Percentiles rank a stretch among this genome's conserved stretches.
phyloP scores from a whole-genome alignment of 2,797 vertebrate species.

The Danio kyathit region DNA sequence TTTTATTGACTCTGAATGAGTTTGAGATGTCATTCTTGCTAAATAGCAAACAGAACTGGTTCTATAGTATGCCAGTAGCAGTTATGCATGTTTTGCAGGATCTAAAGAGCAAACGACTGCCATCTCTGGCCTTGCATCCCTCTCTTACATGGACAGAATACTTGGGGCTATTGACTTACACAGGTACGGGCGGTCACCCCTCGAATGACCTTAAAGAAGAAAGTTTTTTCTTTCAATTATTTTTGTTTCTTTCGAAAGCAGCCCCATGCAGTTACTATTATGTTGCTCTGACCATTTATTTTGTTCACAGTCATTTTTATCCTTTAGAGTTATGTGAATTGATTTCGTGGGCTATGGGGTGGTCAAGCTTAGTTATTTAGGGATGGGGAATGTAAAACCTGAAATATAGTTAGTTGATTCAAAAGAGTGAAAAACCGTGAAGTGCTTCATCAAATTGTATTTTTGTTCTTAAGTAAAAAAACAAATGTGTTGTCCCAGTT shows the following conservation, averaged over 20 bases:
- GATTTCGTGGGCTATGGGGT: constrained; percentile 47
- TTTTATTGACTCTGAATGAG: constrained; percentile 48
- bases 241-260: constrained; percentile 36
- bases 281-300: constrained; percentile 34
- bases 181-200: constrained; percentile 17
- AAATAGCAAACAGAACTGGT: constrained; percentile 32
- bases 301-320: constrained; percentile 35
- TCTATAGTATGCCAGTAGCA: constrained; percentile 41
- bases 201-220: constrained; percentile 38
- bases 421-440: constrained; percentile 56
- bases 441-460: constrained; percentile 64
- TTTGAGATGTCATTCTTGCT: constrained; percentile 45
- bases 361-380: constrained; percentile 42
- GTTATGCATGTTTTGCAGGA: constrained; percentile 52
- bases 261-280: constrained; percentile 21
- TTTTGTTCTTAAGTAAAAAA: constrained; percentile 49
- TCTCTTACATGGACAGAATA: constrained; percentile 49
- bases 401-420: constrained; percentile 61
- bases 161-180: constrained; percentile 40
- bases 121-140: constrained; percentile 45
- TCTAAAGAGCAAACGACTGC: constrained; percentile 42
- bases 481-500: constrained; percentile 47
- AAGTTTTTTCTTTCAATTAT: neutral
- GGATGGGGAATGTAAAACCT: constrained; percentile 48
- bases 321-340: constrained; percentile 34